Evolutionary conservation across 2,797 vertebrate genomes (phyloP).

Genomic region (Acanthurus leucopareius): DNA sequence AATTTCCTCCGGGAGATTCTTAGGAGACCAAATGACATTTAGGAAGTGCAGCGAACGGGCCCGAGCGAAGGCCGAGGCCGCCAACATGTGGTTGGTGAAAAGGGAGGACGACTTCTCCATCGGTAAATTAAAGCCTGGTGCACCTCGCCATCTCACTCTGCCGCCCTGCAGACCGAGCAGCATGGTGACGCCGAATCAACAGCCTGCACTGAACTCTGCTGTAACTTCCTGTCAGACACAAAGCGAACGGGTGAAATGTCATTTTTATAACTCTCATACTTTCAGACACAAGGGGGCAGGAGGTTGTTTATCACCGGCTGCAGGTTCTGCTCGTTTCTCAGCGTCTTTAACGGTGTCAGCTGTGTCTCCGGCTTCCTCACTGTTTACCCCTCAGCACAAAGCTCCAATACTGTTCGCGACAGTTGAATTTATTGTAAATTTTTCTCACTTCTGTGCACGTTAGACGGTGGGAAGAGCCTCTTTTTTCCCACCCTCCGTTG

Average conservation of each 20-base stretch:
- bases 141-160: background rate
- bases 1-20: background rate
- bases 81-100: slow-evolving; percentile 1
- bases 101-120: background rate
- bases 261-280: slow-evolving; percentile 4
- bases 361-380: slow-evolving; percentile 7
- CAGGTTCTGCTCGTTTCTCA: background rate
- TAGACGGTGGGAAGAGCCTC: slow-evolving; percentile 3
- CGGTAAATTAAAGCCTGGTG: background rate
- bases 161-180: background rate
- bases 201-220: slow-evolving; percentile 2
- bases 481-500: slow-evolving; percentile 11
- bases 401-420: slow-evolving; percentile 18
- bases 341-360: background rate
- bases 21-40: background rate
- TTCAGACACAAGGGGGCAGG: background rate
- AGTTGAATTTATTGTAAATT: slow-evolving; percentile 23
- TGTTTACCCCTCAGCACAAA: slow-evolving; percentile 40
- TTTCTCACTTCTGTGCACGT: slow-evolving; percentile 19
- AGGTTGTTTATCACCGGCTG: slow-evolving; percentile 12
- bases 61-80: slow-evolving; percentile 10
- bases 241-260: slow-evolving; percentile 23
- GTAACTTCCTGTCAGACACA: background rate
- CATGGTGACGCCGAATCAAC: slow-evolving; percentile 5
- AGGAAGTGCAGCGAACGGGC: background rate